These are phyloP conservation scores for Cuculus canorus DNA, from an alignment of 2,797 vertebrate species.

Conservation along the genomic window DNA sequence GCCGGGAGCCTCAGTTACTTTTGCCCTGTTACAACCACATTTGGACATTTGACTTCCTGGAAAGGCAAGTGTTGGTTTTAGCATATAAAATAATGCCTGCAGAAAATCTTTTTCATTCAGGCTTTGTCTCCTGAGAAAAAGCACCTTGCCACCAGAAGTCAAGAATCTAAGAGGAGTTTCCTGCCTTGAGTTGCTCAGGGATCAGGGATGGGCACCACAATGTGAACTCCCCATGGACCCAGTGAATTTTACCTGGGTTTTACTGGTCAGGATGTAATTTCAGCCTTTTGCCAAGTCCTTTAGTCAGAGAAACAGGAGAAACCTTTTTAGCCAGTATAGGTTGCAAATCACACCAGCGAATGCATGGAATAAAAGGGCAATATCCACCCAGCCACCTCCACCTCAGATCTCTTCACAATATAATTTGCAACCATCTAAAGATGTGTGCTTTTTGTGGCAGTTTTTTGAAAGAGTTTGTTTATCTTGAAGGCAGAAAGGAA, in stretches of 20 bases:
- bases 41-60: not conserved
- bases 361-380: not conserved
- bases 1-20: not conserved
- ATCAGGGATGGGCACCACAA: not conserved
- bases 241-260: not conserved
- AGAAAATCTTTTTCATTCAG: not conserved
- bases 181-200: not conserved
- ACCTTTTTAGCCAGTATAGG: not conserved
- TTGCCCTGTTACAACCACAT: not conserved
- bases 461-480: not conserved
- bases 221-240: not conserved
- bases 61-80: constrained; percentile 14
- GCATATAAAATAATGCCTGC: not conserved
- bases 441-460: not conserved
- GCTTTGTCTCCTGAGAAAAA: not conserved
- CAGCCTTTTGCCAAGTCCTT: not conserved
- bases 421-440: not conserved
- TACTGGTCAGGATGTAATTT: not conserved
- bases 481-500: not conserved
- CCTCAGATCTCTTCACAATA: not conserved
- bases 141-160: not conserved
- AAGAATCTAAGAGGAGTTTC: not conserved
- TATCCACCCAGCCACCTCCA: not conserved
- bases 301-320: not conserved
- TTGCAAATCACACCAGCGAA: not conserved